A percentile compares a stretch with the other conserved stretches of the same genome.
Conservation (phyloP, 2,797 vertebrate species). For the Typhlichthys subterraneus region DNA sequence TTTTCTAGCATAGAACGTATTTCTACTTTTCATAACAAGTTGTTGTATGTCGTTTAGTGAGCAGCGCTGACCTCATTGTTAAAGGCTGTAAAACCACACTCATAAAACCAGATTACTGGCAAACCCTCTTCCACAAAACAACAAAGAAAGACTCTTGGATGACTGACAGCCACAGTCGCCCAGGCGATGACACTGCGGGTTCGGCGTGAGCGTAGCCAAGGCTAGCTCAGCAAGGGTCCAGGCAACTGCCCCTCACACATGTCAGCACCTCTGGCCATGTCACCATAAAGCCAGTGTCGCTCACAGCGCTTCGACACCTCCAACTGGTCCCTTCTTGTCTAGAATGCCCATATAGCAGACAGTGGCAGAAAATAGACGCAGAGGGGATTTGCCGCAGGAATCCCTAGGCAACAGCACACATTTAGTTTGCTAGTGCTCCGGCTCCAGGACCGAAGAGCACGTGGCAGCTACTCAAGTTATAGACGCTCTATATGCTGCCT, state of each 20-base stretch:
- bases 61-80: too few relatives aligned
- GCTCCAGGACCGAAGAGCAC: constrained; percentile 44
- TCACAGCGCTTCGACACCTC: constrained; percentile 27
- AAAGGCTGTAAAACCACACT: too few relatives aligned
- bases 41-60: too few relatives aligned
- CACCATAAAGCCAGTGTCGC: constrained; percentile 45
- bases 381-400: constrained; percentile 67
- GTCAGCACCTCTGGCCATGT: constrained; percentile 55
- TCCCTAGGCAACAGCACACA: constrained; percentile 54
- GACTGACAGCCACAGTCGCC: constrained; percentile 36
- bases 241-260: constrained; percentile 47
- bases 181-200: constrained; percentile 37
- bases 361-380: constrained; percentile 68
- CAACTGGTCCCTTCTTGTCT: constrained; percentile 43
- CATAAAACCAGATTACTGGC: too few relatives aligned
- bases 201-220: background rate
- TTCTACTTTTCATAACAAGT: too few relatives aligned
- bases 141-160: constrained; percentile 7
- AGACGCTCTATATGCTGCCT: constrained; percentile 36
- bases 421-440: constrained; percentile 38
- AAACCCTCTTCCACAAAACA: too few relatives aligned
- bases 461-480: constrained; percentile 63
- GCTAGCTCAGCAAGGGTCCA: constrained; percentile 25
- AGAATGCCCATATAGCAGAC: constrained; percentile 68
- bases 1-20: too few relatives aligned